Base-by-base conservation (phyloP, 2,113 vertebrate genomes). In the Myrmophylax atrothorax region DNA sequence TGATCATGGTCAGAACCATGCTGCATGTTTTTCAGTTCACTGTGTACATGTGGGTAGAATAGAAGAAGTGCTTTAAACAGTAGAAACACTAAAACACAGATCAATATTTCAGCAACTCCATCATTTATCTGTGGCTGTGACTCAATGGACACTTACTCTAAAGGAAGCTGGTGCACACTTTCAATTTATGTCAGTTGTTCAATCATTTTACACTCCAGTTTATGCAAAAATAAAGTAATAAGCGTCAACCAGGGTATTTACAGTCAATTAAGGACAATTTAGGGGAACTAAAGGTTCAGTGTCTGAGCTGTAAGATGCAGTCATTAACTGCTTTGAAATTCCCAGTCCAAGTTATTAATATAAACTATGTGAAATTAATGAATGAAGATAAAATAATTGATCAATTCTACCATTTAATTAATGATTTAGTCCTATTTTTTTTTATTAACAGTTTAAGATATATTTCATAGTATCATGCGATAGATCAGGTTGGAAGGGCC, bases 241-340 rank as follows among this genome's bases (percentile, higher is more conserved):
- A 74, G 29, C n/a, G 17, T 22, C 59, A 78, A 40, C 40, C 19
- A 49, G 5, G 1, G 24, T 64, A 87, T 86, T 93, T 68, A 59
- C 18, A 60, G 49, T 17, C 40, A 89, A 60, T 64, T 93, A 66
- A 91, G 52, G 38, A 67, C 40, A 82, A 56, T 79, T 81, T n/a
- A 86, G 7, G 35, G 11, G 15, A 79, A 66, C 12, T n/a, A 80
- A 93, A 94, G 42, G 35, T 52, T 29, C 37, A 31, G 1, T 42
- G 20, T 38, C 42, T 83, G 28, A 82, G 5, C 44, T 8, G 1
- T 62, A 73, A 88, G 7, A 87, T 66, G 42, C 46, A 81, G 14
- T 85, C 26, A 83, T 95, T 90, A 93, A 70, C 26, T 20, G 15
- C 46, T 93, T 92, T 79, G 33, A 92, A 95, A 90, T 86, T 84